These are phyloP conservation scores for Eupithecia pulchellata DNA, from an alignment of 2,888 invertebrate species.

Conservation along the genomic window DNA sequence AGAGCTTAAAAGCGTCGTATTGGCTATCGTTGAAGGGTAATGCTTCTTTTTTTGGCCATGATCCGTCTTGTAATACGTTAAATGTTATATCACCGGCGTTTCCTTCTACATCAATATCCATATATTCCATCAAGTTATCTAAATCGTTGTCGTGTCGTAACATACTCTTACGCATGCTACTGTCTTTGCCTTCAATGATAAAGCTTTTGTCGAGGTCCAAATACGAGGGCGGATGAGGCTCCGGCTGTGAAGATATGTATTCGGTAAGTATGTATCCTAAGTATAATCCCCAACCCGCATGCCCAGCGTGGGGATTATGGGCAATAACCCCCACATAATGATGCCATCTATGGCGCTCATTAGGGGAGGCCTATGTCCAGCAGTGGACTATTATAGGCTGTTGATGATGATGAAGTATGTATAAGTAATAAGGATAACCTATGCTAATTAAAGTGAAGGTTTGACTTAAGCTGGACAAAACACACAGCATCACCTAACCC, in stretches of 20 bases:
- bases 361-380: no score
- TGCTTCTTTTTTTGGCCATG: slow-evolving; percentile 77
- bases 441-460: no score
- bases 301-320: no score
- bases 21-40: slow-evolving; percentile 88
- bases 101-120: slow-evolving; percentile 3
- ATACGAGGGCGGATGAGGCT: slow-evolving; percentile 58
- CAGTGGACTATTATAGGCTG: no score
- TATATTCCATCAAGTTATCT: slow-evolving; percentile 9
- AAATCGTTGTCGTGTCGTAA: background rate
- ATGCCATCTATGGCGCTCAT: no score
- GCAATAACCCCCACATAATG: no score
- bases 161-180: background rate
- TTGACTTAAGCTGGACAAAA: no score
- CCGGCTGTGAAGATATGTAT: slow-evolving; percentile 48
- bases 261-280: background rate
- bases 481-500: no score
- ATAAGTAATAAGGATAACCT: no score
- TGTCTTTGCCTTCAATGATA: slow-evolving; percentile 24
- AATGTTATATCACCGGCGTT: slow-evolving; percentile 42
- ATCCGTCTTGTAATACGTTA: slow-evolving; percentile 55
- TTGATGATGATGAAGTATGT: no score
- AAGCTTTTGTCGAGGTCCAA: slow-evolving; percentile 46
- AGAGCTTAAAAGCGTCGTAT: slow-evolving; percentile 86
- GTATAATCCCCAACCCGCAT: no score